These are phyloP conservation scores for Chrysolophus pictus DNA, from an alignment of 2,797 vertebrate species.

Conservation along the genomic window DNA sequence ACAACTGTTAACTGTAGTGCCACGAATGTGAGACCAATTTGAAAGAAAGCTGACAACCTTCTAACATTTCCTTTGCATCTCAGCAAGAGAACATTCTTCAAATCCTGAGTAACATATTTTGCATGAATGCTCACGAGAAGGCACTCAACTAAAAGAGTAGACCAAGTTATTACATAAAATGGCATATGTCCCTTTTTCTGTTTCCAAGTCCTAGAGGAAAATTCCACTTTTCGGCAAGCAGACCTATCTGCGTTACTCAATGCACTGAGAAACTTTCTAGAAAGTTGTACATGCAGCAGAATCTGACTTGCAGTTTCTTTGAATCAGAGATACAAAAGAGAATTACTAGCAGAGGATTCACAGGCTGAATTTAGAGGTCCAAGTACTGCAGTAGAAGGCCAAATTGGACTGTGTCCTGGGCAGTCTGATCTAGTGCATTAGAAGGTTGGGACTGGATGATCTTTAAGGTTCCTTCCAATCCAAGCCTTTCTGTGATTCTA, in stretches of 20 bases:
- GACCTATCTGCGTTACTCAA: neutral
- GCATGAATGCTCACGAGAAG: neutral
- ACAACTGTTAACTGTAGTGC: neutral
- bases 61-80: neutral
- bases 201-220: neutral
- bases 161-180: neutral
- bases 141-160: neutral
- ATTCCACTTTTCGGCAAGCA: neutral
- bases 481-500: neutral
- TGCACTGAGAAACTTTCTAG: neutral
- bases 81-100: neutral
- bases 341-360: neutral
- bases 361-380: neutral
- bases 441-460: neutral
- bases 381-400: neutral
- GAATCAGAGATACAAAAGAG: neutral
- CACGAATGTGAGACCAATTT: neutral
- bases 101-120: neutral
- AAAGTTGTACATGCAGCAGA: neutral
- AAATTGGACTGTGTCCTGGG: neutral
- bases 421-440: neutral
- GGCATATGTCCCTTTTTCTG: neutral
- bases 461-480: neutral
- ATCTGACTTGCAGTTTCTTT: neutral
- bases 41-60: neutral